Base-by-base conservation (phyloP, 2,113 vertebrate species). In the Psophia crepitans region DNA sequence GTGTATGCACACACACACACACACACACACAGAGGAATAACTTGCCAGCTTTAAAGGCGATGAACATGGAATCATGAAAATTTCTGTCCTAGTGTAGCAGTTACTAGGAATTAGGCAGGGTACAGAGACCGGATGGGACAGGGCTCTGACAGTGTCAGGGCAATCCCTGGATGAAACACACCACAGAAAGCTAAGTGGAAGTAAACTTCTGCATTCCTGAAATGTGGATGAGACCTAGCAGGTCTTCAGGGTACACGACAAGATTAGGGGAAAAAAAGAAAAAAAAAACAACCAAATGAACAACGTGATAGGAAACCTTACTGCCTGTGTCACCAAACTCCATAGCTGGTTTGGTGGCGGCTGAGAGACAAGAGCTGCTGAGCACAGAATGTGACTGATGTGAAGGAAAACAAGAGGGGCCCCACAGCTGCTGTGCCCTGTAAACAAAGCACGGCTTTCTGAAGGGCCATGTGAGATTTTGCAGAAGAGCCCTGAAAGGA, bases 381-480 rank as follows among this genome's bases (percentile, higher is more conserved):
- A 93, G 85, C 54, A 60, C 60, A 89, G 90, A 95, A 89, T 87
- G 92, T 91, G 94, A 95, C 73, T 5, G 30, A 75, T 92, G 80
- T 20, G 61, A 96, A 96, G 46, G 86, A 96, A 93, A 96, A 95
- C 96, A 97, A 94, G 69, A 71, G 81, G 60, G 92, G 64, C 90
- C 77, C 48, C 77, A 84, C 81, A 93, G 95, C 96, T 94, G 89
- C 86, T 49, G 74, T 82, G 71, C 85, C 87, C 71, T 96, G 84
- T 94, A 97, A 96, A 97, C 94, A 97, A 94, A 95, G 93, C 44
- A 1, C 0, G 5, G 87, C 75, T 96, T 96, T 96, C 93, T 96
- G 81, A 95, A 88, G 70, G 82, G 68, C 64, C 71, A 48, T 77
- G 75, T 85, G 93, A 94, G 84, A 84, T 80, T 94, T 51, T 77